phyloP scores from a whole-genome alignment of 1,140 invertebrate species.

The Rhagoletis pomonella region DNA sequence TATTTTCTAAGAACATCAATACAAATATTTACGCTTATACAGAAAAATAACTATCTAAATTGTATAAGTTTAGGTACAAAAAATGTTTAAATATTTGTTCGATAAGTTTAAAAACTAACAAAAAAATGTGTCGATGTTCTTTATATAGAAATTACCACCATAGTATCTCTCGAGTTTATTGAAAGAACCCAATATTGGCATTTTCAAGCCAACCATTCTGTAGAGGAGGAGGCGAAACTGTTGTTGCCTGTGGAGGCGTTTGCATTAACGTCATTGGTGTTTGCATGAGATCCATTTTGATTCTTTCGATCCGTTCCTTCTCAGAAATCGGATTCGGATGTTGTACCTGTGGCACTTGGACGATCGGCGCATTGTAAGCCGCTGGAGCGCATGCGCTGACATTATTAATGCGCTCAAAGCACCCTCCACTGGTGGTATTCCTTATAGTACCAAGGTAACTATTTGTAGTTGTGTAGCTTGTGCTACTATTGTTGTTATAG shows the following conservation, averaged over 20 bases:
- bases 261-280: background rate
- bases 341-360: background rate
- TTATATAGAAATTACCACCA: background rate
- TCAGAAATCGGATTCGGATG: background rate
- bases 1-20: too few relatives aligned
- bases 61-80: too few relatives aligned
- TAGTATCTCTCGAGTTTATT: background rate
- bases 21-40: too few relatives aligned
- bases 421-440: background rate
- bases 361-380: background rate
- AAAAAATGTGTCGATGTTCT: too few relatives aligned
- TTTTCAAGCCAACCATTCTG: background rate
- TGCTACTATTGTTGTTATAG: background rate
- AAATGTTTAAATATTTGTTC: too few relatives aligned
- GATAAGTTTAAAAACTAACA: too few relatives aligned
- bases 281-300: conserved; percentile 35
- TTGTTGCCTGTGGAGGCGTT: background rate
- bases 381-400: background rate
- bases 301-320: conserved; percentile 21
- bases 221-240: too few relatives aligned
- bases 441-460: background rate
- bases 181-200: conserved; percentile 8
- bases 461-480: background rate
- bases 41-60: too few relatives aligned
- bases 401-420: conserved; percentile 12